Conservation (phyloP, 2,797 vertebrate genomes). For the Pipistrellus pygmaeus region DNA sequence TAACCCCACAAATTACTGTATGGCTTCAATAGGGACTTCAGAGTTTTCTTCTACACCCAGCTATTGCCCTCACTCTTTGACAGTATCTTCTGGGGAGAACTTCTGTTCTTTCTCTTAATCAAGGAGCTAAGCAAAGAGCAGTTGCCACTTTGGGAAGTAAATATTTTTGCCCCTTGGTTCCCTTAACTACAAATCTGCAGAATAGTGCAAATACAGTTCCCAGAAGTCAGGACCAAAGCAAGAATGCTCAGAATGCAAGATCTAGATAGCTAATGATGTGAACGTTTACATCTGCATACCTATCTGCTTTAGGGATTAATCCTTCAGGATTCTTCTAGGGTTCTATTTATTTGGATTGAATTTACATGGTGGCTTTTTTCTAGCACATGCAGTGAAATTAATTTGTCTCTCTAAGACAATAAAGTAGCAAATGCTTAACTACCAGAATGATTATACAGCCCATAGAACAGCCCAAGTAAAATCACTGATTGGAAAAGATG, state of each 20-base stretch:
- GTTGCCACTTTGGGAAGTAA: conserved; percentile 9
- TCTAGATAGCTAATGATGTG: conserved; percentile 69
- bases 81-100: background rate
- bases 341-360: conserved; percentile 61
- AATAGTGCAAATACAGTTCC: conserved; percentile 79
- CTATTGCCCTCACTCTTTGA: conserved; percentile 10
- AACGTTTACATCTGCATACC: conserved; percentile 63
- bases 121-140: conserved; percentile 15
- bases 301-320: conserved; percentile 77
- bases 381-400: conserved; percentile 71
- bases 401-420: conserved; percentile 68
- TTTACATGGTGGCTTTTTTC: conserved; percentile 60
- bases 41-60: background rate
- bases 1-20: conserved; percentile 51
- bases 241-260: conserved; percentile 74
- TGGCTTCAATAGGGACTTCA: conserved; percentile 68
- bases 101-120: conserved; percentile 64
- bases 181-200: conserved; percentile 76
- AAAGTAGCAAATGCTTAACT: conserved; percentile 78
- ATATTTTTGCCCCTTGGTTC: conserved; percentile 33
- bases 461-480: conserved; percentile 53
- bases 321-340: conserved; percentile 81
- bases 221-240: conserved; percentile 79
- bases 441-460: conserved; percentile 72
- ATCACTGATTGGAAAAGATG: background rate